Evolutionary conservation across 1,140 invertebrate species (phyloP), one percentile per base, ranked within the genome.

Genomic region (Ganaspis sp.): DNA sequence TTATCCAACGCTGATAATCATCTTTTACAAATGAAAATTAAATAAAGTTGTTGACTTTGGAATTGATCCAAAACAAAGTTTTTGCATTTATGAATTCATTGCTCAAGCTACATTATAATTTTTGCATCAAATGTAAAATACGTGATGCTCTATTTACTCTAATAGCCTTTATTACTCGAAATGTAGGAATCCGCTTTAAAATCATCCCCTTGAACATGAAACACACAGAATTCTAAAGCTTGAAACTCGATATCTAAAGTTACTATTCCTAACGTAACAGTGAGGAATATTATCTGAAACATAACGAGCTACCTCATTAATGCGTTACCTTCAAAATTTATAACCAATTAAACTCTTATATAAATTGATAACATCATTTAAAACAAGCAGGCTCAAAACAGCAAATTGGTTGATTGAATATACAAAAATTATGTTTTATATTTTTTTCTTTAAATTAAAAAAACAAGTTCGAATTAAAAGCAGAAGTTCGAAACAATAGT

Each of bases 101-200:
- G 8, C 0, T 8, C 5, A 17, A 17, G 45, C 45, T 49, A 17
- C n/a, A 17, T 49, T 49, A 15, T 17, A 17, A 17, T 15, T 4
- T 17, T n/a, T 17, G 45, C 45, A 6, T 49, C 45, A 17, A 49
- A 49, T 17, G 15, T 49, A 49, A 49, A 49, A 15, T 49, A 49
- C 45, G 1, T 49, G 45, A 49, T 17, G 17, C 45, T 49, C 45
- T 49, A 49, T 49, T 49, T 49, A 17, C n/a, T 49, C 45, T 49
- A 49, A 49, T 49, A 49, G 45, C 45, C 45, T 49, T 49, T 49
- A 49, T n/a, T 49, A 49, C 15, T 49, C 15, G 45, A 17, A 49
- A 49, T 49, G 15, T 17, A 49, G 4, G 17, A 49, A 49, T 49
- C 45, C 17, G 45, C 45, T 49, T 49, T 49, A 17, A 17, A 49